Base-by-base conservation (phyloP, 2,888 invertebrate species). In the Chaetogeoica ovagalla region DNA sequence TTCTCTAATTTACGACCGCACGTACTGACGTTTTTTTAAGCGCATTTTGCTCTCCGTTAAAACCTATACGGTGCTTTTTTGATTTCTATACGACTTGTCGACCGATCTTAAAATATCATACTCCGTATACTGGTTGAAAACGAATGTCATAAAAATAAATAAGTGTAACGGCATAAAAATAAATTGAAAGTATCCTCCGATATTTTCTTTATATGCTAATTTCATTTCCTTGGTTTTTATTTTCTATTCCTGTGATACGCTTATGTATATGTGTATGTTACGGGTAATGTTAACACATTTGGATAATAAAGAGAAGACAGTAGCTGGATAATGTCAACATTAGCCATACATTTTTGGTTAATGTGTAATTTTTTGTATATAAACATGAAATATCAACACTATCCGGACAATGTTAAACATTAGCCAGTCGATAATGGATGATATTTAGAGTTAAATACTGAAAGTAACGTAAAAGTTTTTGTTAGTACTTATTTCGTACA, bases 61-160 rank as follows among this genome's bases (percentile, higher is more conserved):
- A 66, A 66, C 19, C 66, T 43, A n/a, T n/a, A 59, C 66, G 13
- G 23, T 57, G 65, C 55, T 75, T 75, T 48, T 71, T 75, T 66
- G 74, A 75, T 75, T 65, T 66, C 74, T 66, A n/a, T n/a, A 66
- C 57, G 65, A 66, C 65, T 66, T 65, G 65, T 75, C 39, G 65
- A 75, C 19, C n/a, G 65, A 75, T 75, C 57, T 66, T 66, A 75
- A 75, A 75, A 75, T 66, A 75, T 63, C 52, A 73, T 63, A 63
- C 52, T 63, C 48, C 23, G 30, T 30, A 21, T 55, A 55, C 19
- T 57, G 19, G 39, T 13, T 65, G 17, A 37, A 57, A 37, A 66
- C 48, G n/a, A 57, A 75, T 19, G 57, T 39, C 23, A 66, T 39
- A 75, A 43, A 66, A 37, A 73, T 52, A 63, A 75, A 66, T 65